Conservation (phyloP, 92 coral and sea anemone species). For the Pocillopora grandis region DNA sequence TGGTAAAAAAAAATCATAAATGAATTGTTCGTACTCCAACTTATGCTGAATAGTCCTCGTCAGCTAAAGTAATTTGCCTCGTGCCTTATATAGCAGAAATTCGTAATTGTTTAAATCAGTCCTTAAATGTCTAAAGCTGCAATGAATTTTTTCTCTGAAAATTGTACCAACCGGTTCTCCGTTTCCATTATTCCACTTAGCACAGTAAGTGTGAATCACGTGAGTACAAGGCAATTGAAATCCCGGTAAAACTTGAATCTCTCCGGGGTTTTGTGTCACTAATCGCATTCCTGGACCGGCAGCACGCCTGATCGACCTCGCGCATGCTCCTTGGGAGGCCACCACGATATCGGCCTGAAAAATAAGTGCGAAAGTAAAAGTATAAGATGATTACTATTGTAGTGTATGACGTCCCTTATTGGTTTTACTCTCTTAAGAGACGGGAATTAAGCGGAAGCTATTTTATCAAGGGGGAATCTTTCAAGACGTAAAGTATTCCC, state of each 20-base stretch:
- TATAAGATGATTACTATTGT: background rate
- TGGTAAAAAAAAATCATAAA: too few relatives aligned
- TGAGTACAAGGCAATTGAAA: constrained; percentile 36
- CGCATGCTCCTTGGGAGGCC: constrained; percentile 1
- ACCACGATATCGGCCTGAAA: background rate
- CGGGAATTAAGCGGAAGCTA: too few relatives aligned
- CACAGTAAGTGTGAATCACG: constrained; percentile 53
- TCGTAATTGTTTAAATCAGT: too few relatives aligned
- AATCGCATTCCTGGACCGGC: constrained; percentile 1
- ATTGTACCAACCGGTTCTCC: constrained; percentile 4
- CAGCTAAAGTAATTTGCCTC: too few relatives aligned
- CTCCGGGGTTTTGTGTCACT: constrained; percentile 13
- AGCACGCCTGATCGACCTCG: background rate
- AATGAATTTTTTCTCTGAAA: too few relatives aligned
- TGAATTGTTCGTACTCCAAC: too few relatives aligned
- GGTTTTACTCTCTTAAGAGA: too few relatives aligned
- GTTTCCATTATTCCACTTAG: constrained; percentile 4
- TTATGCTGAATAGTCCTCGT: too few relatives aligned
- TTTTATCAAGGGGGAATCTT: too few relatives aligned
- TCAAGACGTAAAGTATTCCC: too few relatives aligned
- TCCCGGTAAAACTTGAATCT: constrained; percentile 33
- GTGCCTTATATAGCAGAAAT: too few relatives aligned
- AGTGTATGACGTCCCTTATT: background rate
- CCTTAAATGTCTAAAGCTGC: too few relatives aligned
- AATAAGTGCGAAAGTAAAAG: background rate